Percentiles rank a stretch among this genome's conserved stretches.
Conservation (phyloP, 2,797 vertebrate species). For the Anguilla megastoma region DNA sequence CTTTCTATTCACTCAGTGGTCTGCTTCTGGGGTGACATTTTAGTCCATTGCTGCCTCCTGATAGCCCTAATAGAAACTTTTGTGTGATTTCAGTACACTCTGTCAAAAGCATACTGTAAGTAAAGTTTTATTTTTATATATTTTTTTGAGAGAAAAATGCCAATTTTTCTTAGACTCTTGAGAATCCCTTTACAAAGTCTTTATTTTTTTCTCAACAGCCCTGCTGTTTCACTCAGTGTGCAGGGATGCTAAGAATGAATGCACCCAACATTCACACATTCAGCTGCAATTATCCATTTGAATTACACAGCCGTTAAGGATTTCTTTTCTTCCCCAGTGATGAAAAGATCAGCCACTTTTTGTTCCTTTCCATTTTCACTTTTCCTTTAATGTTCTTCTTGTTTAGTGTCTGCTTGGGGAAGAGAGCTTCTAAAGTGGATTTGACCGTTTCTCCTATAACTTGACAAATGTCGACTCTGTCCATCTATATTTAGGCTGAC, state of each 20-base stretch:
- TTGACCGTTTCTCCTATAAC: background rate
- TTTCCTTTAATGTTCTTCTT: background rate
- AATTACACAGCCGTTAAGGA: background rate
- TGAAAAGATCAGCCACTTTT: background rate
- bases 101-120: background rate
- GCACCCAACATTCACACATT: background rate
- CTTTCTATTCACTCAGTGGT: background rate
- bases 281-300: slow-evolving; percentile 13
- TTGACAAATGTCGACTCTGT: background rate
- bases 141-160: background rate
- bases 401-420: background rate
- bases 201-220: background rate
- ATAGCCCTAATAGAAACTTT: background rate
- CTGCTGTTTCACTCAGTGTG: slow-evolving; percentile 11
- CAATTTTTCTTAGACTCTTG: background rate
- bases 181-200: background rate
- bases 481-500: slow-evolving; percentile 1
- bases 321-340: background rate
- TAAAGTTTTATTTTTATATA: background rate
- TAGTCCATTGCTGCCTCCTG: background rate
- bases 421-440: background rate
- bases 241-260: background rate
- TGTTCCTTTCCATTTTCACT: slow-evolving; percentile 6
- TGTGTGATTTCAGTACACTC: background rate
- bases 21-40: background rate